Evolutionary conservation across 2,113 vertebrate genomes (phyloP).

Genomic region (Cyprinodon tularosa): DNA sequence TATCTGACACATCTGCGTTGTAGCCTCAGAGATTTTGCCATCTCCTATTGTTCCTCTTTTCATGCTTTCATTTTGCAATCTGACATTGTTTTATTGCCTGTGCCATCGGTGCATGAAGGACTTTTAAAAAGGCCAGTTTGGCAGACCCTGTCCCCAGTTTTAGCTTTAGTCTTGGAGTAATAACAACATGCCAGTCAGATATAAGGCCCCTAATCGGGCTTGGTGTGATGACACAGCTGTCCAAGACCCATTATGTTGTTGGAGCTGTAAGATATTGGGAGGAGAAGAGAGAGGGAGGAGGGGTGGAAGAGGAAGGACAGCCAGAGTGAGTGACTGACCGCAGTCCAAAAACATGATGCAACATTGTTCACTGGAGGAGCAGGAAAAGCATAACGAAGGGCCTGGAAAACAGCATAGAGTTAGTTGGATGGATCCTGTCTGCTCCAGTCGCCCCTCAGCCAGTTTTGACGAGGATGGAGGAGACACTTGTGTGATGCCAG

Average conservation of each 20-base stretch:
- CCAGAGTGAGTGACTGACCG: constrained; percentile 35
- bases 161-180: constrained; percentile 45
- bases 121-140: constrained; percentile 34
- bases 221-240: constrained; percentile 56
- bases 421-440: constrained; percentile 21
- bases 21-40: constrained; percentile 27
- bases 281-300: constrained; percentile 12
- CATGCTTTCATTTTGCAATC: constrained; percentile 9
- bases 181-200: constrained; percentile 64
- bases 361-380: constrained; percentile 8
- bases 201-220: constrained; percentile 66
- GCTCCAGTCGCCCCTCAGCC: constrained; percentile 16
- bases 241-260: constrained; percentile 41
- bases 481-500: constrained; percentile 39
- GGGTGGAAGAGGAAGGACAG: constrained; percentile 14
- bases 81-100: constrained; percentile 20
- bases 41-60: constrained; percentile 15
- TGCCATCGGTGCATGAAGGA: constrained; percentile 19
- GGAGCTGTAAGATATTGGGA: constrained; percentile 23
- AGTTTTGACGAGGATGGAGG: constrained; percentile 31
- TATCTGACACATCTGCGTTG: constrained; percentile 42
- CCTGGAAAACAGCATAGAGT: constrained; percentile 10
- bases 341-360: constrained; percentile 27
- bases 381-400: not conserved
- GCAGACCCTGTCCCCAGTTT: constrained; percentile 44